Evolutionary conservation across 2,888 invertebrate genomes (phyloP), one percentile per base, ranked within the genome.

Genomic region (Sericinus montela): DNA sequence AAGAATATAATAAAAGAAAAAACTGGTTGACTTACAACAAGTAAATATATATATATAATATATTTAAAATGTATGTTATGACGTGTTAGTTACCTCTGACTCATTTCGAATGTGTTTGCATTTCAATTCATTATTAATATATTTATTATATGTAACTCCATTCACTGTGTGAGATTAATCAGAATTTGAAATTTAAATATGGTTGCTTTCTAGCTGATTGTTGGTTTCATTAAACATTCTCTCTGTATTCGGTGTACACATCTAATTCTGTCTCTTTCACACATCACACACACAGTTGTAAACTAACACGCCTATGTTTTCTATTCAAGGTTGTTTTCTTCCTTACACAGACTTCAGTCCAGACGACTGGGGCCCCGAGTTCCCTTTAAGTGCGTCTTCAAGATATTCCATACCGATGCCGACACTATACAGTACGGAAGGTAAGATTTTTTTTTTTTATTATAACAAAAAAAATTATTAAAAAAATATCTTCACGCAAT

Each of bases 391-490:
- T 64, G 74, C 71, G 40, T 80, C 80, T 0, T 76, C 82, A 7
- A 74, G 91, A 58, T 90, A 90, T 75, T 90, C 92, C 52, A 91
- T 95, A 61, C 95, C 95, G 4, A 94, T 95, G 92, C 94, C 95
- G 1, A 95, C 95, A 0, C 87, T 95, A 25, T 95, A 95, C 75
- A 95, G 92, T 58, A 94, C 94, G 39, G 94, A 95, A 88, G 90
- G 91, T 91, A 80, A 77, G 69, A 73, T 65, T 15, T 11, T 37
- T 3, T n/a, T n/a, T 37, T n/a, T 19, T 19, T 19, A 19, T 19
- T 19, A 2, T 3, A 19, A 19, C 19, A 3, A 3, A 19, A 19
- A n/a, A n/a, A n/a, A n/a, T n/a, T n/a, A n/a, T n/a, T n/a, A n/a
- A n/a, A n/a, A n/a, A n/a, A n/a, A n/a, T n/a, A n/a, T n/a, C n/a